phyloP scores from a whole-genome alignment of 2,888 invertebrate genomes.

The Salpingus planirostris region DNA sequence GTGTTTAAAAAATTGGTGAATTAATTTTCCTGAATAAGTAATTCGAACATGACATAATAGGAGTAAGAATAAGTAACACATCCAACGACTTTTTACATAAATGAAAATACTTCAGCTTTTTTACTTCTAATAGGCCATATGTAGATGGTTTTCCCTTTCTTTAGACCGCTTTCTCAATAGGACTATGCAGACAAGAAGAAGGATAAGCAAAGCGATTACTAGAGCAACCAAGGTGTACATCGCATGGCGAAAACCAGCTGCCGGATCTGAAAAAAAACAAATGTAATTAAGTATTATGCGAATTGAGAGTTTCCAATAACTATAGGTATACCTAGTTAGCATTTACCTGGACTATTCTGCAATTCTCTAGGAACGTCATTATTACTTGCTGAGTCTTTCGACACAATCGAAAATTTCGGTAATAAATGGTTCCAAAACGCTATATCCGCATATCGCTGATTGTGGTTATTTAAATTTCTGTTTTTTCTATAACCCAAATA shows the following conservation, averaged over 20 bases:
- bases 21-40: no score
- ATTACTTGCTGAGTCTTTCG: constrained; percentile 17
- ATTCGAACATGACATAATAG: no score
- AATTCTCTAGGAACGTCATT: constrained; percentile 28
- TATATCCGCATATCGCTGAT: constrained; percentile 20
- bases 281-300: neutral
- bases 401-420: constrained; percentile 30
- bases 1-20: no score
- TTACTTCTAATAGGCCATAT: constrained; percentile 23
- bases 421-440: constrained; percentile 42
- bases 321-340: neutral
- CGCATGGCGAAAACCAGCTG: constrained; percentile 48
- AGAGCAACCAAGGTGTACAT: constrained; percentile 53
- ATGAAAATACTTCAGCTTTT: no score
- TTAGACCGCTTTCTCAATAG: constrained; percentile 42
- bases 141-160: constrained; percentile 33
- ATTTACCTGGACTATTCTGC: constrained; percentile 31
- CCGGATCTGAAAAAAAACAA: constrained; percentile 30
- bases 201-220: constrained; percentile 43
- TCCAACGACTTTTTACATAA: no score
- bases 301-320: neutral
- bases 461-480: constrained; percentile 18
- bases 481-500: constrained; percentile 29
- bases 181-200: constrained; percentile 46
- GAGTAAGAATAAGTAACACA: no score